phyloP scores from a whole-genome alignment of 2,113 vertebrate genomes.

The Hyaena hyaena region DNA sequence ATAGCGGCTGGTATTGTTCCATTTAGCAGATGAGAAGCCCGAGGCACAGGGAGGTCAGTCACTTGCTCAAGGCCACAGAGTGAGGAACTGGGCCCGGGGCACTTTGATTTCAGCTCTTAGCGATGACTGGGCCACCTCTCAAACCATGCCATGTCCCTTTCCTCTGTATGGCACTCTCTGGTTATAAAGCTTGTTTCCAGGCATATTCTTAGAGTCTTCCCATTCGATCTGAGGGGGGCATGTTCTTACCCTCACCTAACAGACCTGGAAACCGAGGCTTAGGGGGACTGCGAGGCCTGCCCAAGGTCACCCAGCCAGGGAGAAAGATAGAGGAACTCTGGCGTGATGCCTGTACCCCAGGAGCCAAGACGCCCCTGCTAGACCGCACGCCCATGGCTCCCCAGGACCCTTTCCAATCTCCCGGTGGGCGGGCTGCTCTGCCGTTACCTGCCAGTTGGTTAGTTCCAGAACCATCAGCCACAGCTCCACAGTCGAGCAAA shows the following conservation, averaged over 20 bases:
- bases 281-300: fast-evolving
- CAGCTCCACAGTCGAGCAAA: conserved; percentile 55
- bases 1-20: not conserved
- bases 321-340: not conserved
- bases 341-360: not conserved
- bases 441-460: not conserved
- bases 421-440: not conserved
- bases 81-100: not conserved
- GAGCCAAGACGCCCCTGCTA: not conserved
- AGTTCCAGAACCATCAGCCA: conserved; percentile 51
- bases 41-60: not conserved
- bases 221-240: not conserved
- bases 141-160: too few species aligned
- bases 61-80: not conserved
- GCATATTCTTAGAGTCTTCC: not conserved
- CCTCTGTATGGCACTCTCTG: not conserved
- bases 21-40: not conserved
- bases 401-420: not conserved
- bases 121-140: not conserved
- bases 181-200: fast-evolving
- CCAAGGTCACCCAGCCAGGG: not conserved
- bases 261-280: not conserved
- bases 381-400: fast-evolving
- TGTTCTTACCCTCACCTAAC: not conserved
- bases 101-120: not conserved